Conservation (phyloP, 2,113 vertebrate genomes). For the Notiomystis cincta region DNA sequence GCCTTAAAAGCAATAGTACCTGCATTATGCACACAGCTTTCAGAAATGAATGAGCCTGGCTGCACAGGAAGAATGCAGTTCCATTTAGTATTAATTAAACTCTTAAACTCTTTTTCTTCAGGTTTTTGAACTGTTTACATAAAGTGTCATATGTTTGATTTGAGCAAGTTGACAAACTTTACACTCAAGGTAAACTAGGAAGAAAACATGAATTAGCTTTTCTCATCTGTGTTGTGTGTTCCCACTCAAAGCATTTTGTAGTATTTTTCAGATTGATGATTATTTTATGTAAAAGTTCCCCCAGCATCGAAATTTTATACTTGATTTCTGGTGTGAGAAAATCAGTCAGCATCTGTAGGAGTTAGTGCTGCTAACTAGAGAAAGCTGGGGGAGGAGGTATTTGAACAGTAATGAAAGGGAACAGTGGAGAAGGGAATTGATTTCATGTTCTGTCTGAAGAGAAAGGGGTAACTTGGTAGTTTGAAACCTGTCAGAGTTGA, state of each 20-base stretch:
- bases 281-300: not conserved
- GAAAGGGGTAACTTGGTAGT: not conserved
- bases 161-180: not conserved
- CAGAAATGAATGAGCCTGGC: not conserved
- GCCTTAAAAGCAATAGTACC: not conserved
- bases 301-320: not conserved
- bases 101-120: not conserved
- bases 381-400: not conserved
- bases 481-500: not conserved
- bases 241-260: not conserved
- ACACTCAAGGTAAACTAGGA: not conserved
- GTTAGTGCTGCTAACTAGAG: not conserved
- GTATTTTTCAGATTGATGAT: not conserved
- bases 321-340: not conserved
- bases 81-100: not conserved
- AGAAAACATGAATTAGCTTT: not conserved
- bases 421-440: not conserved
- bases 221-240: not conserved
- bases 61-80: not conserved
- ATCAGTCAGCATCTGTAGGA: not conserved
- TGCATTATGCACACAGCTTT: not conserved
- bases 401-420: not conserved
- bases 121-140: not conserved
- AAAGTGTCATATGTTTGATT: not conserved
- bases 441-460: not conserved